Conservation (phyloP, 1,140 invertebrate genomes). For the Drosophila ambigua region DNA sequence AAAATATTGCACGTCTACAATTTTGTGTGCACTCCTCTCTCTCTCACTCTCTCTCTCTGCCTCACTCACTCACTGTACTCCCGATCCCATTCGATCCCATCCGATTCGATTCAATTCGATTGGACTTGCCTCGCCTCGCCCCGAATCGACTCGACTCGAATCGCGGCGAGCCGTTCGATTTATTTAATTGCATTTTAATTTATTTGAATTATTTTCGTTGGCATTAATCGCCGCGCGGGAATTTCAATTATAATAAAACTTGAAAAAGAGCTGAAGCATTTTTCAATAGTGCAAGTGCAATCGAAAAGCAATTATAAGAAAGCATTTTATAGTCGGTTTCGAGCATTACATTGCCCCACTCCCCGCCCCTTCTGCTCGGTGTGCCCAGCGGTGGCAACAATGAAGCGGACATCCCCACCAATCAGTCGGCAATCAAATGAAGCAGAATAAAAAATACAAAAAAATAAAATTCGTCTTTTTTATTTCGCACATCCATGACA, state of each 20-base stretch:
- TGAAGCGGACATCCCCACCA: conserved; percentile 16
- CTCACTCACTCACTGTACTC: background rate
- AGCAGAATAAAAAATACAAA: conserved; percentile 5
- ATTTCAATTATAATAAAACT: conserved; percentile 79
- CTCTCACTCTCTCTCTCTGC: conserved; percentile 6
- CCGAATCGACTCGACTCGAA: conserved; percentile 38
- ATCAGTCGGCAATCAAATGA: conserved; percentile 16
- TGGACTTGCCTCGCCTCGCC: conserved; percentile 11
- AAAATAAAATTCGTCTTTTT: background rate
- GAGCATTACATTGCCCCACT: conserved; percentile 21
- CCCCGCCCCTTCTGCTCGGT: background rate
- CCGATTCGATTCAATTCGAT: conserved; percentile 13
- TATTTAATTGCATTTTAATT: conserved; percentile 83
- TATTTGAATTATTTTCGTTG: conserved; percentile 81
- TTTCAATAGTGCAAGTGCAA: conserved; percentile 76
- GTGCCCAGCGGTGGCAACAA: conserved; percentile 22
- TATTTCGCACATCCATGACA: background rate
- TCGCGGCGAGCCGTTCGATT: conserved; percentile 69
- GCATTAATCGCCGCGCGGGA: conserved; percentile 74
- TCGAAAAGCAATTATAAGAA: conserved; percentile 81
- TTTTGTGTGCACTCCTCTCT: conserved; percentile 48
- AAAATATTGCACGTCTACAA: conserved; percentile 81
- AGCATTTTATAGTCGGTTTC: conserved; percentile 79
- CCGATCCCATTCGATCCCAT: conserved; percentile 21
- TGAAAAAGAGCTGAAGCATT: conserved; percentile 75